Conservation (phyloP, 2,113 vertebrate species). For the Antennarius striatus region DNA sequence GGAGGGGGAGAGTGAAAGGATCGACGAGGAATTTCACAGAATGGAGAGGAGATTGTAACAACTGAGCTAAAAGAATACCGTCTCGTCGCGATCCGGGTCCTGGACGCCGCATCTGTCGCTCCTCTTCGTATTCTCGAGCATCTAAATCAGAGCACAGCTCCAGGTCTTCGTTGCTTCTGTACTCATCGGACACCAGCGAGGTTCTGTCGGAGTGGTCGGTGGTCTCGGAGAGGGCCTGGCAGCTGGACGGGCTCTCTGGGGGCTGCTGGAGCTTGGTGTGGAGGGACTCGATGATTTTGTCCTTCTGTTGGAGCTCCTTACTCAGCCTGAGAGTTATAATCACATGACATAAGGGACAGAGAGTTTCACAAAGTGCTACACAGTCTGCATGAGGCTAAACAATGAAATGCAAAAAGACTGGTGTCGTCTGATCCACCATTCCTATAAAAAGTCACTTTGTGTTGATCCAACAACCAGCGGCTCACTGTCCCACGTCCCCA, state of each 20-base stretch:
- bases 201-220: slow-evolving; percentile 86
- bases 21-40: slow-evolving; percentile 11
- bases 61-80: slow-evolving; percentile 40
- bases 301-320: slow-evolving; percentile 89
- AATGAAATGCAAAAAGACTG: not conserved
- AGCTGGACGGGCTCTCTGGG: slow-evolving; percentile 85
- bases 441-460: not conserved
- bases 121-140: slow-evolving; percentile 81
- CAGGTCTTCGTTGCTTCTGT: slow-evolving; percentile 83
- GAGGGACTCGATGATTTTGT: slow-evolving; percentile 88
- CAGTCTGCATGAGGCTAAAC: too few relatives aligned
- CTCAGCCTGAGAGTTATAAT: slow-evolving; percentile 80
- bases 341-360: not conserved
- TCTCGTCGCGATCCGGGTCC: slow-evolving; percentile 52
- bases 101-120: slow-evolving; percentile 43
- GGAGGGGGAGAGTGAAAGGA: slow-evolving; percentile 48
- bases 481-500: not conserved
- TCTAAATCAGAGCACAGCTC: slow-evolving; percentile 88
- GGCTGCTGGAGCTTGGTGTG: slow-evolving; percentile 86
- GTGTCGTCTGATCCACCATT: too few relatives aligned
- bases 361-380: too few relatives aligned
- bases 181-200: slow-evolving; percentile 85
- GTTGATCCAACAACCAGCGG: slow-evolving; percentile 5
- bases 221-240: slow-evolving; percentile 84
- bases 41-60: not conserved